Base-by-base conservation (phyloP, 37 sponge, comb jelly and placozoan species). In the Chondrosia reniformis region DNA sequence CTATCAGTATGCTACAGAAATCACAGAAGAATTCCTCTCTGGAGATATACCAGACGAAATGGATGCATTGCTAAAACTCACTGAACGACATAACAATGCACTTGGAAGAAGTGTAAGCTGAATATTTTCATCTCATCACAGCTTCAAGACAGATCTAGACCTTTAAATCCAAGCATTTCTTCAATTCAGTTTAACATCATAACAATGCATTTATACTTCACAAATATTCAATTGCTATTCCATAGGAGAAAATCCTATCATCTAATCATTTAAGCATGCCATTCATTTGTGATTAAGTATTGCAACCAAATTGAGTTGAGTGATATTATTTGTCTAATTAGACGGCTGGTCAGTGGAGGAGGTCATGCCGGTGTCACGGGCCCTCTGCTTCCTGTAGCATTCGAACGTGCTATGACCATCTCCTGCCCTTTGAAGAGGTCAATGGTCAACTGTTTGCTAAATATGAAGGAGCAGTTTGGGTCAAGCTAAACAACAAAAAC, bases 341-440 rank as follows among this genome's bases (percentile, higher is more conserved):
- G n/a, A n/a, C n/a, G n/a, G n/a, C n/a, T n/a, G n/a, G n/a, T n/a
- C n/a, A n/a, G n/a, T n/a, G n/a, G n/a, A n/a, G n/a, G n/a, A n/a
- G n/a, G n/a, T n/a, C n/a, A 2, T 69, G 72, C 44, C 32, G 36
- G 15, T 69, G 72, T 25, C 72, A 69, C 42, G 72, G 72, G 21
- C 41, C 15, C 37, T 43, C 40, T 39, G 41, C 37, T 24, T 36
- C 43, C 17, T 69, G 72, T 25, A 69, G 42, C 43, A 40, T 69
- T 44, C 15, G 25, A 25, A 69, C 36, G n/a, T 69, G 72, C 72
- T 39, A 36, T 5, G 21, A 25, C 1, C 72, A 24, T 2, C 43
- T 69, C 2, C 72, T 24, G 8, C 44, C 24, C 1, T 69, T 69
- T 24, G 42, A 40, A 13, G 43, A 38, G 21, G 41, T 44, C 39